Percentiles rank a stretch among this genome's conserved stretches.
phyloP scores from a whole-genome alignment of 2,113 vertebrate species.

The Raja brachyura region DNA sequence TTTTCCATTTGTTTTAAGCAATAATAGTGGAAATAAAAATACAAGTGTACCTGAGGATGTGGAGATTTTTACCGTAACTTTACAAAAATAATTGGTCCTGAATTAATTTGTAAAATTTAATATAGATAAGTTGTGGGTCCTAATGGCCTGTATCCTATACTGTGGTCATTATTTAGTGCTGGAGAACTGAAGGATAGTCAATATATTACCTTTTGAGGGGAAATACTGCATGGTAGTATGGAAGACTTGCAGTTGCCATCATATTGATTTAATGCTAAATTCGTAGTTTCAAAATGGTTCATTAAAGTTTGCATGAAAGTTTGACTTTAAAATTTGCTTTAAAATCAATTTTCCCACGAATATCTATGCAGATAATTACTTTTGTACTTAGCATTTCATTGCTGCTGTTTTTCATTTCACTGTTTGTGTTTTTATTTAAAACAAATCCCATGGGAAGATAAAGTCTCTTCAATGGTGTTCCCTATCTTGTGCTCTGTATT shows the following conservation, averaged over 20 bases:
- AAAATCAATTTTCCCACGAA: not conserved
- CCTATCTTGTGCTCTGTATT: not conserved
- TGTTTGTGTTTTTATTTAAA: not conserved
- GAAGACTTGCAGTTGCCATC: too few species aligned
- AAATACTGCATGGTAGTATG: not conserved
- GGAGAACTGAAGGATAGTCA: not conserved
- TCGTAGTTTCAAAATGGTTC: not conserved
- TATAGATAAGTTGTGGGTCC: too few species aligned
- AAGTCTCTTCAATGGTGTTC: not conserved
- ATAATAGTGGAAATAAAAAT: too few species aligned
- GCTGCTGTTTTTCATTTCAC: slow-evolving; percentile 13
- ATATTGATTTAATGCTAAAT: not conserved
- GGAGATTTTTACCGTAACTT: too few species aligned
- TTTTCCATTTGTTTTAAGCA: too few species aligned
- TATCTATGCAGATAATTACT: not conserved
- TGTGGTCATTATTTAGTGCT: not conserved
- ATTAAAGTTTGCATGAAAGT: not conserved
- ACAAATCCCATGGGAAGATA: slow-evolving; percentile 12
- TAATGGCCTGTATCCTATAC: too few species aligned
- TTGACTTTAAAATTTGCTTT: not conserved
- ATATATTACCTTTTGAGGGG: not conserved
- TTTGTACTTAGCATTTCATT: not conserved
- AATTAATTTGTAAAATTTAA: too few species aligned
- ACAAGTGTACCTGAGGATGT: too few species aligned
- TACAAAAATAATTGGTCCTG: too few species aligned